These are phyloP conservation scores for Astreopora myriophthalma DNA, from an alignment of 64 coral and sea anemone genomes.

Conservation along the genomic window DNA sequence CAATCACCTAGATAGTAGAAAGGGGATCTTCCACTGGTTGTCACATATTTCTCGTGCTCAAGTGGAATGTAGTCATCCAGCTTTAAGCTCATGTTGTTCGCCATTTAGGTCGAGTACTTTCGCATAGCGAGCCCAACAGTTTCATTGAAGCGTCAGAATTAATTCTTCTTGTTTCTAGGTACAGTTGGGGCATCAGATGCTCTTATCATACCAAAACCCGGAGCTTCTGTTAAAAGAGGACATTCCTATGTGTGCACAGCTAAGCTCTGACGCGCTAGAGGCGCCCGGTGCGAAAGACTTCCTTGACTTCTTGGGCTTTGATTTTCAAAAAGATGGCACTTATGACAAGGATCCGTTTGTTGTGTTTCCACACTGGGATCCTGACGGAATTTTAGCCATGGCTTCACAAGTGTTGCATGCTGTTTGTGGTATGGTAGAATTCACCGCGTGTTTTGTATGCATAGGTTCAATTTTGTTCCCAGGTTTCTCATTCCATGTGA, in stretches of 20 bases:
- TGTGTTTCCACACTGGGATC: conserved; percentile 92
- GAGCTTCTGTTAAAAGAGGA: conserved; percentile 38
- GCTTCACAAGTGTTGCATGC: conserved; percentile 56
- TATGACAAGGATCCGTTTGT: conserved; percentile 74
- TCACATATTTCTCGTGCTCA: no score
- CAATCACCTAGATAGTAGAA: no score
- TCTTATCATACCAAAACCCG: conserved; percentile 57
- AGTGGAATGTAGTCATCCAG: no score
- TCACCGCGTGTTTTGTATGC: background rate
- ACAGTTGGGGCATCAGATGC: conserved; percentile 66
- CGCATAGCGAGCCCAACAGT: no score
- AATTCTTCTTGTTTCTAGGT: conserved; percentile 32
- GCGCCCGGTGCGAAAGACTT: conserved; percentile 66
- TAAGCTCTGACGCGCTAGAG: conserved; percentile 67
- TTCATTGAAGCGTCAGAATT: background rate
- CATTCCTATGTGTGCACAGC: conserved; percentile 76
- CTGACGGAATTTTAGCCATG: conserved; percentile 67
- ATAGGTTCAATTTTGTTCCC: background rate
- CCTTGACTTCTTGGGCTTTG: conserved; percentile 75
- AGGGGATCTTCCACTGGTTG: no score
- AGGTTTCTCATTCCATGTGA: background rate
- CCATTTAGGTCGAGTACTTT: no score
- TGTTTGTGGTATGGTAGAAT: conserved; percentile 65
- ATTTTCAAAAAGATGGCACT: conserved; percentile 76
- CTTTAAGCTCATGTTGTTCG: no score